A percentile compares a stretch with the other conserved stretches of the same genome.
Conservation (phyloP, 2,113 vertebrate genomes). For the Halichoeres trimaculatus region DNA sequence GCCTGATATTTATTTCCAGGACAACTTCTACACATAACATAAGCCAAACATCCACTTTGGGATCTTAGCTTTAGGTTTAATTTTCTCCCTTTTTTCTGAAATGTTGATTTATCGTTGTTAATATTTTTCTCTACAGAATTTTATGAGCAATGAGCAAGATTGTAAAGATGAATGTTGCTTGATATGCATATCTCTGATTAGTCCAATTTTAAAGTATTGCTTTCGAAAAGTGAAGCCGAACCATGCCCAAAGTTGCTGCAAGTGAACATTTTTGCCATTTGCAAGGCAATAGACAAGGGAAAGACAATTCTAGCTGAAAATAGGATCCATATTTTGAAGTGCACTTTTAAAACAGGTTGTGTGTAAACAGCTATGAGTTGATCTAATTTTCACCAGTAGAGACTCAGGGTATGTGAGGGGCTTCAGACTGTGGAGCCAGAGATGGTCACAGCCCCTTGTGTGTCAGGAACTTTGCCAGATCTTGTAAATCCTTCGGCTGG, state of each 20-base stretch:
- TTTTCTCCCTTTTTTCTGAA: too few relatives aligned
- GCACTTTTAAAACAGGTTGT: not conserved
- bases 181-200: too few relatives aligned
- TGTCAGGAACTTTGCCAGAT: conserved; percentile 1
- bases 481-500: conserved; percentile 15
- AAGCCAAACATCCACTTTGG: not conserved
- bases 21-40: not conserved
- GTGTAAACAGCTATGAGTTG: conserved; percentile 11
- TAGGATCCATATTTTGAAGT: not conserved
- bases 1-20: not conserved
- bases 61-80: too few relatives aligned
- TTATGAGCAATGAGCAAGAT: too few relatives aligned
- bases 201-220: not conserved
- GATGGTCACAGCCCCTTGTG: not conserved
- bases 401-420: not conserved
- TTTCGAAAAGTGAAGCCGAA: not conserved
- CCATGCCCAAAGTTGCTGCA: not conserved
- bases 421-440: not conserved
- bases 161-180: too few relatives aligned
- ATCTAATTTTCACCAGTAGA: not conserved
- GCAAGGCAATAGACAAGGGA: too few relatives aligned
- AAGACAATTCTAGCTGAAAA: not conserved
- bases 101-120: too few relatives aligned
- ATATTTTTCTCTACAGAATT: too few relatives aligned
- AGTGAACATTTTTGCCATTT: not conserved